Evolutionary conservation across 2,797 vertebrate genomes (phyloP).

Genomic region (Lemur catta): DNA sequence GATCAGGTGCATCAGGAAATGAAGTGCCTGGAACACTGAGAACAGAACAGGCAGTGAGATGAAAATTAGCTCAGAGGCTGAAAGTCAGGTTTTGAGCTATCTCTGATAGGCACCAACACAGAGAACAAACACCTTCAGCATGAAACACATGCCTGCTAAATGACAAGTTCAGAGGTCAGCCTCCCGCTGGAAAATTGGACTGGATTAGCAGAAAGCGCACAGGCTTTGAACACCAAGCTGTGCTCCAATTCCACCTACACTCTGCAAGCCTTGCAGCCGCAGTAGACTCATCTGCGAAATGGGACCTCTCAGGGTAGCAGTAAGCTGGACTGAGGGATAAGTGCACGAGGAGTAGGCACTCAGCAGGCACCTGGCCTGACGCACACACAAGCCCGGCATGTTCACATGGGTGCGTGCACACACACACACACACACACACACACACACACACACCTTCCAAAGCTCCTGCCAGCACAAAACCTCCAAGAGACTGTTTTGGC

Average conservation of each 20-base stretch:
- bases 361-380: rapidly evolving
- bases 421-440: too few relatives aligned
- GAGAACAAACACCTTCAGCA: background rate
- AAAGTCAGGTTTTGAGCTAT: background rate
- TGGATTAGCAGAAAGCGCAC: rapidly evolving
- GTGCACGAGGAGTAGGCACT: rapidly evolving
- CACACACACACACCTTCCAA: background rate
- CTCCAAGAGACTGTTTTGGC: background rate
- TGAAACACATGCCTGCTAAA: background rate
- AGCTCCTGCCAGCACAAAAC: background rate
- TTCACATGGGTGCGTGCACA: rapidly evolving
- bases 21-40: background rate
- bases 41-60: background rate
- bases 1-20: too few relatives aligned
- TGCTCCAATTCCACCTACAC: background rate
- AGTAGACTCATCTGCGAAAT: background rate
- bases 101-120: background rate
- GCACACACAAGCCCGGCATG: background rate
- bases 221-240: rapidly evolving
- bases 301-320: background rate
- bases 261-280: background rate
- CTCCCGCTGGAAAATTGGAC: background rate
- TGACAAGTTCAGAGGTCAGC: background rate
- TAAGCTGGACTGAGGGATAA: background rate
- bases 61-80: background rate